Evolutionary conservation across 2,113 vertebrate genomes (phyloP), one percentile per base, ranked within the genome.

Genomic region (Cochlearius cochlearius): DNA sequence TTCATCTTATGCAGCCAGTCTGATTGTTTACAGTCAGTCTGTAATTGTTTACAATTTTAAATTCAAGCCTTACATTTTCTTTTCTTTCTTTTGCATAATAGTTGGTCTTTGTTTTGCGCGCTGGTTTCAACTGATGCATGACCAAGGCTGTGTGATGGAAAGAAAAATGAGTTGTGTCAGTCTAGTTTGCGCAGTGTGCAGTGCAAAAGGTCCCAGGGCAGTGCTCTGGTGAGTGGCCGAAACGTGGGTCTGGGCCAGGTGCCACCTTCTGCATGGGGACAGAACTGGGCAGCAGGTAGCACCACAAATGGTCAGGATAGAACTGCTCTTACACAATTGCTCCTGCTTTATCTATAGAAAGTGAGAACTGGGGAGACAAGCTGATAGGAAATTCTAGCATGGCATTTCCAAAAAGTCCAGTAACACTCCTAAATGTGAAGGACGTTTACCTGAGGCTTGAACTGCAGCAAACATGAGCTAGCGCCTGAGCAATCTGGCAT

Each of bases 31-130:
- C 41, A 43, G 41, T 43, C 41, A 43, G 41, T 43, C 41, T 15
- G 36, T 58, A 62, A 45, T 32, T 53, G 19, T 39, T 90, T 52
- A 32, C 20, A 53, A 9, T 29, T 85, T 56, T 82, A 59, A 81
- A 67, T 67, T 63, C n/a, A 85, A 92, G 17, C 22, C 21, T 25
- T 41, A 27, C 3, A 1, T 16, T 38, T 49, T 29, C 22, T 77
- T 55, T 73, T 11, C 18, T 58, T 92, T 34, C 30, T 39, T 90
- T 91, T 85, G 29, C 34, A 18, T 34, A 67, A 38, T 34, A 55
- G 25, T 25, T 62, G 41, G 2, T 32, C 63, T 91, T 75, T 59
- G 9, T 63, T 93, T 86, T 80, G 13, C 5, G 2, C 0, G 0
- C 13, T 59, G n/a, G 7, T 81, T 92, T 90, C 50, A 45, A 7